Percentiles rank a stretch among this genome's conserved stretches.
phyloP scores from a whole-genome alignment of 1,140 invertebrate genomes.

The Formica selysi region DNA sequence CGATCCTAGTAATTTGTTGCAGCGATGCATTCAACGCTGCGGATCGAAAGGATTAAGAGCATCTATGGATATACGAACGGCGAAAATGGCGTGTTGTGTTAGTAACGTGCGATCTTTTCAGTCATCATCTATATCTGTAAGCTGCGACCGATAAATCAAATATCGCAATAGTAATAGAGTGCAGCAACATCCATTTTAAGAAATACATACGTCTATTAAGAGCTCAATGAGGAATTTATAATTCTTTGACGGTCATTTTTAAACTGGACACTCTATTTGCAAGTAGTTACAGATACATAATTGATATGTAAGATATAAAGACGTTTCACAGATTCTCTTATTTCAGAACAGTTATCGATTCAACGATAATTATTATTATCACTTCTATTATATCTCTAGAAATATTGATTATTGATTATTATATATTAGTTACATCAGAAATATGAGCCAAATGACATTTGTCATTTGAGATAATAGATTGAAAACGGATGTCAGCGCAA shows the following conservation, averaged over 20 bases:
- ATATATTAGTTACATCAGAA: background rate
- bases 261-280: background rate
- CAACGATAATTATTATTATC: background rate
- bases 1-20: slow-evolving; percentile 75
- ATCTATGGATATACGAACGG: slow-evolving; percentile 39
- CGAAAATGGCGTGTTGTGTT: slow-evolving; percentile 61
- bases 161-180: background rate
- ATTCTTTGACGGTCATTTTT: slow-evolving; percentile 7
- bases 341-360: background rate
- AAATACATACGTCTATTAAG: slow-evolving; percentile 1
- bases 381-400: background rate
- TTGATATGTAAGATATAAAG: background rate
- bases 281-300: background rate
- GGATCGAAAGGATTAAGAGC: slow-evolving; percentile 74
- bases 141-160: slow-evolving; percentile 39
- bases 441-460: background rate
- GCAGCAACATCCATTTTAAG: slow-evolving; percentile 30
- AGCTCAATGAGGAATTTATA: slow-evolving; percentile 3
- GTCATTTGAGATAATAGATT: background rate
- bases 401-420: background rate
- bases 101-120: slow-evolving; percentile 53
- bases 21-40: slow-evolving; percentile 63
- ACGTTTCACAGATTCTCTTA: background rate
- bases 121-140: slow-evolving; percentile 31
- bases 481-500: too few species aligned